A percentile compares a stretch with the other conserved stretches of the same genome.
Evolutionary conservation across 2,797 vertebrate genomes (phyloP).

Genomic region (Sebastiscus tertius): DNA sequence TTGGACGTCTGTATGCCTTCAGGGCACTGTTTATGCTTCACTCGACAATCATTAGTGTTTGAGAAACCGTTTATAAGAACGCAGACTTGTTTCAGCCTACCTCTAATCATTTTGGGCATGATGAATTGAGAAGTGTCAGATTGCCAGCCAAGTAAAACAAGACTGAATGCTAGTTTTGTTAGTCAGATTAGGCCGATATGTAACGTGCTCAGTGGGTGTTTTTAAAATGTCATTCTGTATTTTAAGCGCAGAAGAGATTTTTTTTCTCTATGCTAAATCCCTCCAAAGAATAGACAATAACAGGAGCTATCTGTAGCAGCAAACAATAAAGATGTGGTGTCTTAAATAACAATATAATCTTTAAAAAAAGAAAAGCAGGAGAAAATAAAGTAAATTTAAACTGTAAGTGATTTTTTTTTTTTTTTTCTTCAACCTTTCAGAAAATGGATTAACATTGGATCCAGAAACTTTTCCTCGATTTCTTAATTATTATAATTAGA

Average conservation of each 20-base stretch:
- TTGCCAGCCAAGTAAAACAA: conserved; percentile 36
- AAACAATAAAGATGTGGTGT: neutral
- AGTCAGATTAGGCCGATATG: neutral
- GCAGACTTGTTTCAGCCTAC: conserved; percentile 24
- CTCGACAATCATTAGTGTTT: conserved; percentile 23
- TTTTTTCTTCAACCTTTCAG: neutral
- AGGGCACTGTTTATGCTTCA: conserved; percentile 29
- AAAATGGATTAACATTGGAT: neutral
- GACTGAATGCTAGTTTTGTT: neutral
- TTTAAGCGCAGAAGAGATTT: neutral
- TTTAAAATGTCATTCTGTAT: conserved; percentile 8
- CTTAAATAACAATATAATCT: neutral
- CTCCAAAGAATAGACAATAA: neutral
- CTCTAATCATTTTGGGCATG: conserved; percentile 48
- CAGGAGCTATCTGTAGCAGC: neutral
- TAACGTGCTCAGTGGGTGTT: conserved; percentile 55
- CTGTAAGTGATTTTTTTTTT: no score
- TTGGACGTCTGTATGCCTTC: conserved; percentile 23
- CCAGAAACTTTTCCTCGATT: neutral
- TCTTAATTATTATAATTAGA: neutral
- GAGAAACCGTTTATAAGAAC: conserved; percentile 23
- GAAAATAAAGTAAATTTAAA: neutral
- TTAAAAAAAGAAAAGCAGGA: neutral
- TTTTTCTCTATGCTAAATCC: neutral
- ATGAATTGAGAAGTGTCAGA: conserved; percentile 19